phyloP scores from a whole-genome alignment of 2,797 vertebrate genomes.

The Epinephelus awoara region DNA sequence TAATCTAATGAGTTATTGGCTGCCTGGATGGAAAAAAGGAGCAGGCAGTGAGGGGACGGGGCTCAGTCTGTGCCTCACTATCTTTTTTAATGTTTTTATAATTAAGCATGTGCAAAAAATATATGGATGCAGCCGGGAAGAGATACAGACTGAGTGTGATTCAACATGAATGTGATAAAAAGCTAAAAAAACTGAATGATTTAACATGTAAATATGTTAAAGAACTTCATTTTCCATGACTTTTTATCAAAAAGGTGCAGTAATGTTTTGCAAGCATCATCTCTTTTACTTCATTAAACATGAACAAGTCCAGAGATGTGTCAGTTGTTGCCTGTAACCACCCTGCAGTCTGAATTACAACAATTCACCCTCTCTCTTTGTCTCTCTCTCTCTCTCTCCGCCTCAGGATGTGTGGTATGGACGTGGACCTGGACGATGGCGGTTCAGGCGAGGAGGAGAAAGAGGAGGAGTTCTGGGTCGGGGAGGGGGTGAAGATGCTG shows the following conservation, averaged over 20 bases:
- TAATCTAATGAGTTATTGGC: slow-evolving; percentile 57
- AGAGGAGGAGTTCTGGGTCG: slow-evolving; percentile 82
- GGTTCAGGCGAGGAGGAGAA: slow-evolving; percentile 82
- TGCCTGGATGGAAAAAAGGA: not conserved
- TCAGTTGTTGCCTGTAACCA: not conserved
- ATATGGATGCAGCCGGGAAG: not conserved
- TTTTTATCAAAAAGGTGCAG: not conserved
- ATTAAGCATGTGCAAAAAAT: slow-evolving; percentile 17
- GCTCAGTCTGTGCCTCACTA: not conserved
- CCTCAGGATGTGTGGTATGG: slow-evolving; percentile 85
- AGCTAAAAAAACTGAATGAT: not conserved
- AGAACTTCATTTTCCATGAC: slow-evolving; percentile 1
- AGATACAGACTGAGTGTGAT: not conserved
- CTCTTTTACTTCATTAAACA: not conserved
- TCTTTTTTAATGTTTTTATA: slow-evolving; percentile 17
- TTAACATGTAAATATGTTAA: not conserved
- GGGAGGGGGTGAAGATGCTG: slow-evolving; percentile 84
- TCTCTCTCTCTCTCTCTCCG: not conserved
- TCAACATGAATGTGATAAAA: not conserved
- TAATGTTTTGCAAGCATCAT: slow-evolving; percentile 10
- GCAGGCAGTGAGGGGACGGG: not conserved
- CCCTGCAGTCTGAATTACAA: not conserved
- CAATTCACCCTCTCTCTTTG: not conserved
- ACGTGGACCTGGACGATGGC: slow-evolving; percentile 81
- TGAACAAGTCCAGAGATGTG: not conserved